phyloP scores from a whole-genome alignment of 1,140 invertebrate species.

The Meloidogyne exigua region DNA sequence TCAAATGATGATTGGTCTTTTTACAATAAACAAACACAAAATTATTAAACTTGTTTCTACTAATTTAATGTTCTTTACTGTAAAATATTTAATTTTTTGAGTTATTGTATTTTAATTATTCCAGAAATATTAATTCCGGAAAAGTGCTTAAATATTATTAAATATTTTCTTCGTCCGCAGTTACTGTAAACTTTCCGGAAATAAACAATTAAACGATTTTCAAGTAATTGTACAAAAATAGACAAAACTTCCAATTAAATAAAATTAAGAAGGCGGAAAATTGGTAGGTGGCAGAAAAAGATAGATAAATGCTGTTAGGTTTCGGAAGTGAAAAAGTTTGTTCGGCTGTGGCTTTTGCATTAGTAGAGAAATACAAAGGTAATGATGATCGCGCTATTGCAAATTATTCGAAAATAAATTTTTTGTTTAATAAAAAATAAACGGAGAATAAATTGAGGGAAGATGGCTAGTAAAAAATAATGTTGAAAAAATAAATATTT shows the following conservation, averaged over 20 bases:
- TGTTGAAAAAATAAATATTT: background rate
- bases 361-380: background rate
- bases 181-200: too few relatives aligned
- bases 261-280: conserved; percentile 4
- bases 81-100: too few relatives aligned
- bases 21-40: background rate
- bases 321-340: background rate
- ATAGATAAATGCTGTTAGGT: background rate
- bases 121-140: too few relatives aligned
- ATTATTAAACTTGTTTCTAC: background rate
- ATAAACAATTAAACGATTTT: too few relatives aligned
- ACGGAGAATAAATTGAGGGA: background rate
- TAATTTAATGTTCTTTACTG: too few relatives aligned
- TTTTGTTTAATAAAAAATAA: background rate
- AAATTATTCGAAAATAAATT: background rate
- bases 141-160: too few relatives aligned
- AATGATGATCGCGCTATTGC: background rate
- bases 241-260: background rate
- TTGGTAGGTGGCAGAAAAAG: conserved; percentile 1
- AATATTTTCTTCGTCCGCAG: too few relatives aligned
- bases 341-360: background rate
- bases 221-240: background rate
- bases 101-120: too few relatives aligned
- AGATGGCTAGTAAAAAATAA: background rate
- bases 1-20: background rate